Percentiles rank a stretch among this genome's conserved stretches.
phyloP scores from a whole-genome alignment of 2,888 invertebrate species.

The Caenorhabditis angaria region DNA sequence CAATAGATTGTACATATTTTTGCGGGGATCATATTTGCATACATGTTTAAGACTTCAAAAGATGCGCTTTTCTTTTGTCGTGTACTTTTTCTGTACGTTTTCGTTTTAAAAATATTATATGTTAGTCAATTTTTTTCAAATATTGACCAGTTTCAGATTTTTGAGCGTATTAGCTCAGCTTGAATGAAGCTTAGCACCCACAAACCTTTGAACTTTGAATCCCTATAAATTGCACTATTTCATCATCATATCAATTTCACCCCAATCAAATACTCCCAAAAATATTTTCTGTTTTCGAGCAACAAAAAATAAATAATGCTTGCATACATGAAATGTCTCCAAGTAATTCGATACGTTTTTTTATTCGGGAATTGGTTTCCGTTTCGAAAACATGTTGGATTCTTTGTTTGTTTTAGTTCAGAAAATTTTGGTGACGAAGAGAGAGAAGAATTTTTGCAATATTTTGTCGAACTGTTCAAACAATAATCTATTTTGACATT shows the following conservation, averaged over 20 bases:
- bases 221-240: too few relatives aligned
- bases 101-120: background rate
- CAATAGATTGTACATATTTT: background rate
- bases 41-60: constrained; percentile 2
- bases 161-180: too few relatives aligned
- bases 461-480: background rate
- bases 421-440: background rate
- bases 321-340: background rate
- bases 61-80: background rate
- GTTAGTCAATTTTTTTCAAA: too few relatives aligned
- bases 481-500: background rate
- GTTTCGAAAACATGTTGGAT: background rate
- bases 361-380: background rate
- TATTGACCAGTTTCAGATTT: too few relatives aligned
- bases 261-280: too few relatives aligned
- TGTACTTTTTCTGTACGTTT: too few relatives aligned
- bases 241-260: too few relatives aligned
- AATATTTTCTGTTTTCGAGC: background rate
- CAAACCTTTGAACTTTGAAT: too few relatives aligned
- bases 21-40: background rate
- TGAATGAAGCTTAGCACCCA: too few relatives aligned
- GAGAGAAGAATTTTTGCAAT: too few relatives aligned
- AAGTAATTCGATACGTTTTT: background rate
- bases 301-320: background rate
- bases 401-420: background rate